Conservation (phyloP, 1,140 invertebrate genomes). For the Liolophura sinensis region DNA sequence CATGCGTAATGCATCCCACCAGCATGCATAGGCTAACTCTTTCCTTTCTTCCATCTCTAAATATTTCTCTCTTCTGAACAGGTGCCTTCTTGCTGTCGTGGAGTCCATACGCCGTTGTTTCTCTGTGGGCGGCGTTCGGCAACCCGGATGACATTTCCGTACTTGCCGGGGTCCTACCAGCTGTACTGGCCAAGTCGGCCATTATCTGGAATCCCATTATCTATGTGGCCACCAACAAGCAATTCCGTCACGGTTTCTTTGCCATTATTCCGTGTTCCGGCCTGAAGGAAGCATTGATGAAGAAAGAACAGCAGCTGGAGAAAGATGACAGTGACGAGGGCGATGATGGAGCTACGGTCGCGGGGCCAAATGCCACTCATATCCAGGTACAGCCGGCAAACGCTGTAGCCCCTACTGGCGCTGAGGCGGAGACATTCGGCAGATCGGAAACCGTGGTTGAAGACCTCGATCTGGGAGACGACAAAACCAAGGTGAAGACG, state of each 20-base stretch:
- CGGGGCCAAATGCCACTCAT: no score
- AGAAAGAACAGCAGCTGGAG: no score
- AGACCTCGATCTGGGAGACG: no score
- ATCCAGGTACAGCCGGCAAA: no score
- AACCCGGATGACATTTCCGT: slow-evolving; percentile 11
- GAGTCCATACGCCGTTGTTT: slow-evolving; percentile 32
- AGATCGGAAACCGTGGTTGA: no score
- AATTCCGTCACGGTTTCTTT: slow-evolving; percentile 30
- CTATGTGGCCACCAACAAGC: slow-evolving; percentile 36
- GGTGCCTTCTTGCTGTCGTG: slow-evolving; percentile 29
- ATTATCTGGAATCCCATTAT: slow-evolving; percentile 37
- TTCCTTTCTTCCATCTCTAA: not conserved
- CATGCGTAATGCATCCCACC: no score
- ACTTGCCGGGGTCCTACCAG: slow-evolving; percentile 19
- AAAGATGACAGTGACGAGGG: no score
- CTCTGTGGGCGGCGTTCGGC: slow-evolving; percentile 26
- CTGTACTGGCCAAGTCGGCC: slow-evolving; percentile 31
- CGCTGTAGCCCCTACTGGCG: no score
- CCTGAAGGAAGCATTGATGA: slow-evolving; percentile 5
- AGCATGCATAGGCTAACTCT: not conserved
- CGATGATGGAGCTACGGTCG: no score
- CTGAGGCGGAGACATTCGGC: no score
- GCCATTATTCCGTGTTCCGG: slow-evolving; percentile 25
- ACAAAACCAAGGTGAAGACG: no score
- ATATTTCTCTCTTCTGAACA: slow-evolving; percentile 9